Percentiles rank a stretch among this genome's conserved stretches.
These are phyloP conservation scores for Pachyseris speciosa DNA, from an alignment of 64 coral and sea anemone genomes.

Conservation along the genomic window DNA sequence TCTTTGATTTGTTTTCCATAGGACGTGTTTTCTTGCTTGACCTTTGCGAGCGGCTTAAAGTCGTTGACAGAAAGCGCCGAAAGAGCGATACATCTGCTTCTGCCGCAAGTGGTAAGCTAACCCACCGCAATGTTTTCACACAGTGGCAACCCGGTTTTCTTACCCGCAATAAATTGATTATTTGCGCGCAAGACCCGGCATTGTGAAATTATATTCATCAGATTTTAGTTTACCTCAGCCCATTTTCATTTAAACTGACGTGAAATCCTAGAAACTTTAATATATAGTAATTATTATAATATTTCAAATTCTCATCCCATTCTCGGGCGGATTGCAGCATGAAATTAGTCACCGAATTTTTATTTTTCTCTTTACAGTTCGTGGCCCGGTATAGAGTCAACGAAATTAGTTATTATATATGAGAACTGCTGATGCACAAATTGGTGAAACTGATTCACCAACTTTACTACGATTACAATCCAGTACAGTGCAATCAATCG, in stretches of 20 bases:
- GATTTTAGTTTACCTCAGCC: neutral
- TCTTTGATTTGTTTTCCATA: neutral
- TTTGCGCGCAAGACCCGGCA: neutral
- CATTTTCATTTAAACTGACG: neutral
- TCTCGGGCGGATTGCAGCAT: no score
- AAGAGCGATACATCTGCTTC: constrained; percentile 24
- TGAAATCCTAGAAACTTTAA: no score
- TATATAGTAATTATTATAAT: no score
- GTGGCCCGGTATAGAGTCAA: neutral
- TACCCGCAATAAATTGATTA: neutral
- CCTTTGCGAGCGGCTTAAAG: constrained; percentile 31
- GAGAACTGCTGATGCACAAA: neutral
- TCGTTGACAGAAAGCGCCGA: constrained; percentile 36
- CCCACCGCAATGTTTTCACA: neutral
- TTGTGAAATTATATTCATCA: neutral
- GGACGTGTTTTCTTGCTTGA: constrained; percentile 39
- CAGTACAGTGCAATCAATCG: neutral
- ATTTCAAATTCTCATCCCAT: no score
- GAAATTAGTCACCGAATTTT: neutral
- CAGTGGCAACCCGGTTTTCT: neutral
- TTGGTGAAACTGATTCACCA: neutral
- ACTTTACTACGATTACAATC: neutral
- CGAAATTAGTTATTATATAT: neutral
- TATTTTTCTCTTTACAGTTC: neutral
- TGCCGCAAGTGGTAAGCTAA: constrained; percentile 46